Conservation (phyloP, 2,113 vertebrate species). For the Perognathus longimembris region DNA sequence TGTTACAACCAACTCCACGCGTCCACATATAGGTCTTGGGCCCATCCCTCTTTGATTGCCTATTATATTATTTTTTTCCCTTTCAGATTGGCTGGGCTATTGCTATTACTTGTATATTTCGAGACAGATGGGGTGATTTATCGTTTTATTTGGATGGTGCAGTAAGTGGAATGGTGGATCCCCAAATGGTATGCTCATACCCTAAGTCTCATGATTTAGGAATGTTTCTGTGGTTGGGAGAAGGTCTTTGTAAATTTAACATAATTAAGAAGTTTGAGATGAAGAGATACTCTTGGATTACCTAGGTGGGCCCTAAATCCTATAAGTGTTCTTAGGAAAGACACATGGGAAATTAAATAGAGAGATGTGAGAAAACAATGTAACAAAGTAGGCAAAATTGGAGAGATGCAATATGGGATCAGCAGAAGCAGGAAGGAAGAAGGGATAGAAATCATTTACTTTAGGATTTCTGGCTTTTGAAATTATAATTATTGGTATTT, state of each 20-base stretch:
- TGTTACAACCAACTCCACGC: not conserved
- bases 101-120: not conserved
- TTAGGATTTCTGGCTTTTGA: not conserved
- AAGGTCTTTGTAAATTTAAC: not conserved
- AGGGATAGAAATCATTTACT: not conserved
- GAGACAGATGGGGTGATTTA: not conserved
- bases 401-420: no score
- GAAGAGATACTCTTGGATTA: not conserved
- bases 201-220: not conserved
- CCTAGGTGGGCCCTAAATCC: not conserved
- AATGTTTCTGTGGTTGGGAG: not conserved
- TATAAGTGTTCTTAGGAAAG: not conserved
- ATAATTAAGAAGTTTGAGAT: not conserved
- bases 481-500: not conserved
- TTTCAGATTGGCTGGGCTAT: not conserved
- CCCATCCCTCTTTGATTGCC: no score
- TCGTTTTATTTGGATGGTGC: not conserved
- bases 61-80: not conserved
- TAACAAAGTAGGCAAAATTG: not conserved
- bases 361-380: not conserved
- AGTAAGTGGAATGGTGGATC: not conserved
- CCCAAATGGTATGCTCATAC: not conserved
- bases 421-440: not conserved
- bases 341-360: not conserved
- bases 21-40: no score